Base-by-base conservation (phyloP, 2,113 vertebrate genomes). In the Orthonyx spaldingii region DNA sequence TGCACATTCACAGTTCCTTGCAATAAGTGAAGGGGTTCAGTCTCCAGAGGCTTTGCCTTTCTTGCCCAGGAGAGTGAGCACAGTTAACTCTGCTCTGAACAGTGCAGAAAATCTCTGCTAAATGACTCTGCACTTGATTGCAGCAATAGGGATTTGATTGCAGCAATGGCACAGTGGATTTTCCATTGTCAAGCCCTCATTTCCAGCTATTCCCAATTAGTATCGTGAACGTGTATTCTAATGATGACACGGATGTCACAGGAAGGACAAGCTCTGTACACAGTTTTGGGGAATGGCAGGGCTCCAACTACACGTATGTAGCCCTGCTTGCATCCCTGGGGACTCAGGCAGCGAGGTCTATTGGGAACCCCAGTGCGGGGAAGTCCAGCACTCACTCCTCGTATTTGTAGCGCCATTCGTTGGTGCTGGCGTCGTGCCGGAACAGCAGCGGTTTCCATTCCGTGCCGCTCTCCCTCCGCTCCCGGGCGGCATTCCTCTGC, bases 331-430 rank as follows among this genome's bases (percentile, higher is more conserved):
- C 41, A 28, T 3, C 28, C 33, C 33, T 7, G 30, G 35, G 33
- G 47, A 21, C 55, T 55, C 33, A 13, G 68, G 52, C 52, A 70
- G 44, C 0, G 3, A 42, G 68, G 5, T 21, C 23, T 94, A 75
- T 32, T 39, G 46, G 9, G 42, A 70, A 13, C 22, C n/a, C 57
- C 39, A 13, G n/a, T n/a, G n/a, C n/a, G n/a, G n/a, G n/a, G n/a
- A n/a, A 6, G 23, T 13, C 55, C 47, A 16, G 28, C 69, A 90
- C 98, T 87, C 98, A 99, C 99, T 99, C 98, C 69, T 98, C 97
- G 0, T 99, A 97, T 92, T 93, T 98, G 98, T 99, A 99, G 91
- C 1, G 98, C 99, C 99, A 99, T 69, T 99, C 98, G 0, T 97
- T 98, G 59, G 98, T 98, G 8, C 83, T 27, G 0, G 98, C 86